phyloP scores from a whole-genome alignment of 2,797 vertebrate genomes.

The Taenioides sp. region DNA sequence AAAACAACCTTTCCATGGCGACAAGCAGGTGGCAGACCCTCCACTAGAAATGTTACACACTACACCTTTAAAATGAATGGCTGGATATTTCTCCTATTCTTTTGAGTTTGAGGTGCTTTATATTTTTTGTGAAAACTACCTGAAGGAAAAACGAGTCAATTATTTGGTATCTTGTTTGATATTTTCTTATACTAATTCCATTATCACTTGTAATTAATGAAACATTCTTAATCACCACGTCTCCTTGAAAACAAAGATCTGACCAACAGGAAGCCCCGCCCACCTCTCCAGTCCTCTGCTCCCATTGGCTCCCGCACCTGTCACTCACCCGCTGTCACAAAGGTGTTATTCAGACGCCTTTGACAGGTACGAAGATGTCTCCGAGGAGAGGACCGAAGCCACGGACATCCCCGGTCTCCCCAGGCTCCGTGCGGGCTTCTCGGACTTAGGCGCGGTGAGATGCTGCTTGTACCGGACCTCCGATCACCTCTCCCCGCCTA shows the following conservation, averaged over 20 bases:
- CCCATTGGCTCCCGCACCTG: constrained; percentile 47
- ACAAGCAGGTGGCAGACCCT: too few relatives aligned
- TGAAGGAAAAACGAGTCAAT: too few relatives aligned
- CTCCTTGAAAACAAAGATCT: not conserved
- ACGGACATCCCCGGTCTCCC: not conserved
- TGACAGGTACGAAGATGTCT: constrained; percentile 69
- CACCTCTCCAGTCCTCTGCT: not conserved
- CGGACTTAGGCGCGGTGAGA: constrained; percentile 27
- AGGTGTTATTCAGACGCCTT: constrained; percentile 53
- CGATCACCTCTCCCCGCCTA: constrained; percentile 1
- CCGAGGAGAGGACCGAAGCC: constrained; percentile 34
- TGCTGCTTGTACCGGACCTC: constrained; percentile 11
- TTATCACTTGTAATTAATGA: too few relatives aligned
- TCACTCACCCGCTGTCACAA: constrained; percentile 65
- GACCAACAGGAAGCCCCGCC: constrained; percentile 48
- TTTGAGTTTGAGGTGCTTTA: too few relatives aligned
- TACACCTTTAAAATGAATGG: too few relatives aligned
- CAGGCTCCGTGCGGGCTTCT: constrained; percentile 6
- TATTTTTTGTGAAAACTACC: too few relatives aligned
- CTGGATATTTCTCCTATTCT: too few relatives aligned
- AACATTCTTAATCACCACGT: too few relatives aligned
- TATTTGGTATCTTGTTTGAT: too few relatives aligned
- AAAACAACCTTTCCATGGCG: too few relatives aligned
- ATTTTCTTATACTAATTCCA: too few relatives aligned
- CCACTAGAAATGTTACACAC: too few relatives aligned